phyloP scores from a whole-genome alignment of 92 coral and sea anemone genomes.

The Montipora capitata region DNA sequence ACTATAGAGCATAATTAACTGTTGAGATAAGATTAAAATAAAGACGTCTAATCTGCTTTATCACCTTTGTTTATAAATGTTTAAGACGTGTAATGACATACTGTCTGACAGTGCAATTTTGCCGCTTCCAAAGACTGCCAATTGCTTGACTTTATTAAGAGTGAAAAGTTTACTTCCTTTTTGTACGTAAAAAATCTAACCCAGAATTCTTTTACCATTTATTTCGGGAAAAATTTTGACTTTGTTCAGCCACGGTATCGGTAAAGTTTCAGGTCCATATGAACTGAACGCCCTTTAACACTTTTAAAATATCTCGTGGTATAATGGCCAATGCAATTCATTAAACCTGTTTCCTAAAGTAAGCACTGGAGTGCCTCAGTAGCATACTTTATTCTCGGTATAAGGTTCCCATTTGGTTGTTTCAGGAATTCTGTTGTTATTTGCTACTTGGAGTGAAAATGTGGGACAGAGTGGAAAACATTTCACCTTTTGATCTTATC shows the following conservation, averaged over 20 bases:
- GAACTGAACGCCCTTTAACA: no score
- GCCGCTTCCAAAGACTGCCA: not conserved
- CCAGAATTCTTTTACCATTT: not conserved
- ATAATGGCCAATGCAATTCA: no score
- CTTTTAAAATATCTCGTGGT: not conserved
- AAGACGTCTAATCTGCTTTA: not conserved
- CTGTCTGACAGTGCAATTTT: slow-evolving; percentile 5
- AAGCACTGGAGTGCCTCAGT: no score
- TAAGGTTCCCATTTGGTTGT: not conserved
- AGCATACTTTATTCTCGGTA: not conserved
- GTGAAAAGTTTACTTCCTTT: no score
- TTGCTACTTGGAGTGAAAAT: not conserved
- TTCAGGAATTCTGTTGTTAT: not conserved
- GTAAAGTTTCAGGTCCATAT: not conserved
- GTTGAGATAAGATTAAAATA: not conserved
- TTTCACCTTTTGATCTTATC: no score
- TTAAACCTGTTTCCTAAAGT: slow-evolving; percentile 14
- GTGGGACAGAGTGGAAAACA: slow-evolving; percentile 22
- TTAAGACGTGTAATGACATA: slow-evolving; percentile 12
- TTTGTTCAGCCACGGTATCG: not conserved
- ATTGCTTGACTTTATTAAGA: no score
- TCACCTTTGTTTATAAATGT: slow-evolving; percentile 13
- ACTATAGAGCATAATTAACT: not conserved
- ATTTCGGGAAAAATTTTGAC: no score
- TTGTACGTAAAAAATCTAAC: no score